Evolutionary conservation across 1,140 invertebrate species (phyloP), one percentile per base, ranked within the genome.

Genomic region (Pinna nobilis): DNA sequence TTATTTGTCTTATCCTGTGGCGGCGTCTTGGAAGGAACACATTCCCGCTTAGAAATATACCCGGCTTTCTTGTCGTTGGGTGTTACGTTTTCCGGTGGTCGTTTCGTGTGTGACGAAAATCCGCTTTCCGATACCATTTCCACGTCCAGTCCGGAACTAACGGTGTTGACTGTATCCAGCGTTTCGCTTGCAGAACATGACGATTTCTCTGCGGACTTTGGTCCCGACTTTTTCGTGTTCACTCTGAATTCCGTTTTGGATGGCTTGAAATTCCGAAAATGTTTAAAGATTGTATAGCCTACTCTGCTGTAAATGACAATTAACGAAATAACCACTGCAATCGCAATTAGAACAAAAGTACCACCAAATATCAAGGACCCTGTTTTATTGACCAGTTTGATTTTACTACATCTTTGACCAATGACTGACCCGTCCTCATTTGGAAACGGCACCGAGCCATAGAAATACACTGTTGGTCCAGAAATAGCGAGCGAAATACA

Each of bases 381-480:
- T 50, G 41, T 28, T 49, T 70, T 60, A 18, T 44, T 60, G 1
- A 47, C 55, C 30, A 41, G 32, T 49, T 61, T 70, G 7, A 70
- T 11, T 28, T 49, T 70, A 3, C 41, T 61, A 33, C 71, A 74
- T 53, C 64, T 35, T 13, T n/a, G 28, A n/a, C 72, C 72, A 18
- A 44, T 44, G 4, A 69, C 32, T 15, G 53, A 59, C 37, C 33
- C 49, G 0, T n/a, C 51, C 3, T 35, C 20, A 37, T 75, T 70
- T 6, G 33, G 37, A 28, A 74, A 61, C 20, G 66, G 49, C 37
- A 74, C 65, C 5, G 59, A 53, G 23, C 72, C 72, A 64, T 74
- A 74, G 7, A 74, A 69, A 44, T 50, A 25, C 15, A 35, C 5
- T 11, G 51, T 57, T 13, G 72, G 72, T 11, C 15, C 44, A 15